Evolutionary conservation across 2,888 invertebrate genomes (phyloP).

Genomic region (Meiosimyza platycephala): DNA sequence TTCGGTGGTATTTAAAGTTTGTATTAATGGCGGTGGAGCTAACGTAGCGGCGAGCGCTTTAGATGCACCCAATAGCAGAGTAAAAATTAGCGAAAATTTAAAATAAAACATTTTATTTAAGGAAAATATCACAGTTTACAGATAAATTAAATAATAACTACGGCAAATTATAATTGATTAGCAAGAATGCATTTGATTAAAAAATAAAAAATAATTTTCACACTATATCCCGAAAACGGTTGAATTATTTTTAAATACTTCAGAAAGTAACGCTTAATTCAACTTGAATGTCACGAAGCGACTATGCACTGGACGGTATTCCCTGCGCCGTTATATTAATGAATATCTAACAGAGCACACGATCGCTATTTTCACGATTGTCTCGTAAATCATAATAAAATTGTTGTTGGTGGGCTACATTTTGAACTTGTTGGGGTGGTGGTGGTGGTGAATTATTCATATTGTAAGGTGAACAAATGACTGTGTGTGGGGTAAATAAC

Average conservation of each 20-base stretch:
- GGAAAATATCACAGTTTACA: conserved; percentile 33
- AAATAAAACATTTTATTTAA: conserved; percentile 40
- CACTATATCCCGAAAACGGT: too few species aligned
- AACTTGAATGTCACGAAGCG: conserved; percentile 35
- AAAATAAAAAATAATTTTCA: too few species aligned
- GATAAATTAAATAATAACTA: not conserved
- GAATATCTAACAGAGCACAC: not conserved
- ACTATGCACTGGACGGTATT: conserved; percentile 44
- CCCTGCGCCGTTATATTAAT: conserved; percentile 48
- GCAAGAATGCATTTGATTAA: too few species aligned
- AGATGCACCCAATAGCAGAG: conserved; percentile 25
- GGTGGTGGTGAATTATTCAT: not conserved
- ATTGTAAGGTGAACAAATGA: too few species aligned
- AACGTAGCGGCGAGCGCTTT: conserved; percentile 40
- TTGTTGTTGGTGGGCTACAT: not conserved
- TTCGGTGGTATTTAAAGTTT: conserved; percentile 51
- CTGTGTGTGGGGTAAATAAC: too few species aligned
- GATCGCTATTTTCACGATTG: not conserved
- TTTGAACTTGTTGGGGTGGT: not conserved
- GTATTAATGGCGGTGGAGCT: conserved; percentile 54
- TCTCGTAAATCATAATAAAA: not conserved
- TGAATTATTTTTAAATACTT: not conserved
- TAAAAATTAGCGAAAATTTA: conserved; percentile 34
- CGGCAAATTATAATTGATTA: not conserved
- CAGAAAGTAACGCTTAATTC: conserved; percentile 5